phyloP scores from a whole-genome alignment of 1,140 invertebrate species.

The Popillia japonica region DNA sequence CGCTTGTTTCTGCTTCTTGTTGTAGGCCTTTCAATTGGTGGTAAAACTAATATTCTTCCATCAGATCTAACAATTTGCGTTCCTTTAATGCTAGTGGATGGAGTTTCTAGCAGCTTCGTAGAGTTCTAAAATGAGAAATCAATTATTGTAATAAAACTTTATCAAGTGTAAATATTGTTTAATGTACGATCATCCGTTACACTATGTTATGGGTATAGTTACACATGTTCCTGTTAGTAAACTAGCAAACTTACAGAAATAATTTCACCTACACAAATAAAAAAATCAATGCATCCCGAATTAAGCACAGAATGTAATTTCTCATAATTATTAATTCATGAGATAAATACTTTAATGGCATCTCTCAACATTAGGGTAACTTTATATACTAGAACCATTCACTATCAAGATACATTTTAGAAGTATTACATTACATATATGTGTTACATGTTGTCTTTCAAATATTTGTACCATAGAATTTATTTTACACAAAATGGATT shows the following conservation, averaged over 20 bases:
- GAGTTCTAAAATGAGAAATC: not conserved
- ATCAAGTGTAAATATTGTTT: not conserved
- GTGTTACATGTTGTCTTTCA: not conserved
- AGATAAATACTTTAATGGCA: not conserved
- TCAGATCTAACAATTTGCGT: constrained; percentile 73
- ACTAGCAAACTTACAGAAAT: constrained; percentile 17
- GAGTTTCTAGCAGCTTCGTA: not conserved
- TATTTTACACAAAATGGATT: not conserved
- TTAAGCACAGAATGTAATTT: not conserved
- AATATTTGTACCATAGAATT: not conserved
- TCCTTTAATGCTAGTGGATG: constrained; percentile 43
- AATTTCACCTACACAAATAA: not conserved
- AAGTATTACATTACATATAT: not conserved
- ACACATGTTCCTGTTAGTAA: not conserved
- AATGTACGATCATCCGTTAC: not conserved
- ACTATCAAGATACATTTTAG: not conserved
- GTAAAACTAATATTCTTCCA: constrained; percentile 76
- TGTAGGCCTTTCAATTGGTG: constrained; percentile 80
- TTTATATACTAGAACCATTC: not conserved
- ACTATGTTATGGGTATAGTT: not conserved
- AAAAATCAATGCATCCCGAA: not conserved
- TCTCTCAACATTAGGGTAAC: not conserved
- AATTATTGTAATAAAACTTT: not conserved
- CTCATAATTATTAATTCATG: constrained; percentile 28
- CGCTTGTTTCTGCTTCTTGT: constrained; percentile 66